Conservation (phyloP, 2,113 vertebrate genomes). For the Tursiops truncatus region DNA sequence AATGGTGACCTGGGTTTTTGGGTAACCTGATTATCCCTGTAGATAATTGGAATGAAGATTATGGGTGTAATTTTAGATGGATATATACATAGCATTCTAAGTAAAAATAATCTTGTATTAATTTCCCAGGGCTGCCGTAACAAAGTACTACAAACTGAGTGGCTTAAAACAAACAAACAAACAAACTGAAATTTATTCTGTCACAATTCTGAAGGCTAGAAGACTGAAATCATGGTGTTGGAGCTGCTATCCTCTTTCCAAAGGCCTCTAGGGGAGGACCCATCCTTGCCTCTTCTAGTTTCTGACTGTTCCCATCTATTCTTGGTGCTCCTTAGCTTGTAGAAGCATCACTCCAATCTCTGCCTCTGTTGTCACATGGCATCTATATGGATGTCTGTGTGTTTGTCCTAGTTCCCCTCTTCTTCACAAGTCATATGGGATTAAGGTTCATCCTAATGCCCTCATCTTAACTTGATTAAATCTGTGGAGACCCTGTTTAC, state of each 20-base stretch:
- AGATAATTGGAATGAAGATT: neutral
- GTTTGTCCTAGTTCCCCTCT: neutral
- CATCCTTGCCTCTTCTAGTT: neutral
- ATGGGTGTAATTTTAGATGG: neutral
- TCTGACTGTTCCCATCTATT: neutral
- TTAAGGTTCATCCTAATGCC: neutral
- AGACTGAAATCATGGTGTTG: neutral
- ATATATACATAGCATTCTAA: neutral
- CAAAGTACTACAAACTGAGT: neutral
- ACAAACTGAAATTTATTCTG: neutral
- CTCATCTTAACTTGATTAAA: neutral
- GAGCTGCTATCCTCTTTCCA: accelerated
- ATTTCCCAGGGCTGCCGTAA: neutral
- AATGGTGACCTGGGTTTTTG: neutral
- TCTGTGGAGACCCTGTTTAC: neutral
- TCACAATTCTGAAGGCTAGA: neutral
- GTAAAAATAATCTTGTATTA: neutral
- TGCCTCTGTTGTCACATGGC: neutral
- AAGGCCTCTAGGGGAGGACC: neutral
- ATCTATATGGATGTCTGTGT: neutral
- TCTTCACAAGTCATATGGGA: neutral
- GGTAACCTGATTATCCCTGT: neutral
- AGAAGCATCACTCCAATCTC: neutral
- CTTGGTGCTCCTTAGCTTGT: neutral
- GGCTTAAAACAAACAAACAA: neutral